Evolutionary conservation across 2,113 vertebrate species (phyloP), one percentile per base, ranked within the genome.

Genomic region (Catharus bicknelli): DNA sequence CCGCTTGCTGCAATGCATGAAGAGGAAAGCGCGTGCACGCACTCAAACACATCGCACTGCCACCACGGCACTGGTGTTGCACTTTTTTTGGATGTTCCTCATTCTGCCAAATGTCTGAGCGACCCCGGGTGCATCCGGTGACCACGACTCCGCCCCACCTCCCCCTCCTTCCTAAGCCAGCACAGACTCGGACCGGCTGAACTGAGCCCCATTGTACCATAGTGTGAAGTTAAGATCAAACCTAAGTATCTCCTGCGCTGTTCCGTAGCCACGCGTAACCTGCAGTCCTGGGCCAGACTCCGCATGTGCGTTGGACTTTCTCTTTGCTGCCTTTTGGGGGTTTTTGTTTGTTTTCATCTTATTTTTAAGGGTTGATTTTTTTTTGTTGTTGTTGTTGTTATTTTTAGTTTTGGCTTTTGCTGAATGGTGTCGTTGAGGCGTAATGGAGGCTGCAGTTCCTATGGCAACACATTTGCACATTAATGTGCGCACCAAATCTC

Each of bases 231-330:
- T 93, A 40, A 90, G 91, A 88, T 96, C 96, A 94, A 94, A 69
- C 93, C 93, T 69, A 74, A 66, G 32, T 61, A 73, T 83, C 94
- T 97, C 95, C 95, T 90, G 89, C 90, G 95, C 97, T 97, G 95
- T 97, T 96, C 95, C 36, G 72, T 95, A 87, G 95, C 91, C 89
- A 92, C 95, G 83, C 53, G 97, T 96, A 95, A 97, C 97, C 97
- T 98, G 98, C 97, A 98, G 97, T 95, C 97, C 98, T 97, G 97
- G 97, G 98, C 97, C 97, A 97, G 97, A 94, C 96, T 97, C 97
- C 97, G 98, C 98, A 99, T 98, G 98, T 94, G 96, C 95, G 96
- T 97, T 97, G 86, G 95, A 98, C 98, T 97, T 96, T 97, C 98
- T 98, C 97, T 97, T 97, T 96, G 97, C 97, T 97, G 97, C 97